phyloP scores from a whole-genome alignment of 2,113 vertebrate genomes.

The Mionectes macconnelli region DNA sequence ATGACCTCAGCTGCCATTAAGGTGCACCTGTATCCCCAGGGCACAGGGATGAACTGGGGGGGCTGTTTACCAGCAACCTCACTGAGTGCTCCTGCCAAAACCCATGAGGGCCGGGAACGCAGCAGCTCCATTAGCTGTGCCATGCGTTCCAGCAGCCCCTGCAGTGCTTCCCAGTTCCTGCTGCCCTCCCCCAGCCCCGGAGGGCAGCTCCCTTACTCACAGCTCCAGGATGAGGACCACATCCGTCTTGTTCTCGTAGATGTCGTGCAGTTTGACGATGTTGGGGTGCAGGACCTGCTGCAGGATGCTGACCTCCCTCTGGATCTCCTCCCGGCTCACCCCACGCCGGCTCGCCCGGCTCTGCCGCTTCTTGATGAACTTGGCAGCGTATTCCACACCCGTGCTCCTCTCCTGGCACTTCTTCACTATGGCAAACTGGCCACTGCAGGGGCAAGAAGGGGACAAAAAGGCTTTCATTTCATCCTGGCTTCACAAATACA shows the following conservation, averaged over 20 bases:
- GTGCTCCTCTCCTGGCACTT: slow-evolving; percentile 86
- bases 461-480: background rate
- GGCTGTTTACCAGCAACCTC: background rate
- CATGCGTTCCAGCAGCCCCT: background rate
- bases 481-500: background rate
- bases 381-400: slow-evolving; percentile 84
- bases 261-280: slow-evolving; percentile 87
- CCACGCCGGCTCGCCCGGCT: slow-evolving; percentile 87
- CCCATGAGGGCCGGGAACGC: background rate
- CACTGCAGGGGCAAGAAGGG: slow-evolving; percentile 73
- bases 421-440: slow-evolving; percentile 96
- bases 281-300: slow-evolving; percentile 88
- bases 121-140: background rate
- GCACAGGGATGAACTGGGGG: background rate
- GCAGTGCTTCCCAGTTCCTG: background rate
- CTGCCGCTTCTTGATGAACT: slow-evolving; percentile 96
- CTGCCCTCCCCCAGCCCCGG: background rate
- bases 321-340: slow-evolving; percentile 88
- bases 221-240: slow-evolving; percentile 96
- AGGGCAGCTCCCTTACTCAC: slow-evolving; percentile 78
- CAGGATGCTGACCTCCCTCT: slow-evolving; percentile 92
- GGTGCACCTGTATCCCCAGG: background rate
- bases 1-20: background rate
- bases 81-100: background rate
- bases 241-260: slow-evolving; percentile 93